Base-by-base conservation (phyloP, 2,113 vertebrate species). In the Aldabrachelys gigantea region DNA sequence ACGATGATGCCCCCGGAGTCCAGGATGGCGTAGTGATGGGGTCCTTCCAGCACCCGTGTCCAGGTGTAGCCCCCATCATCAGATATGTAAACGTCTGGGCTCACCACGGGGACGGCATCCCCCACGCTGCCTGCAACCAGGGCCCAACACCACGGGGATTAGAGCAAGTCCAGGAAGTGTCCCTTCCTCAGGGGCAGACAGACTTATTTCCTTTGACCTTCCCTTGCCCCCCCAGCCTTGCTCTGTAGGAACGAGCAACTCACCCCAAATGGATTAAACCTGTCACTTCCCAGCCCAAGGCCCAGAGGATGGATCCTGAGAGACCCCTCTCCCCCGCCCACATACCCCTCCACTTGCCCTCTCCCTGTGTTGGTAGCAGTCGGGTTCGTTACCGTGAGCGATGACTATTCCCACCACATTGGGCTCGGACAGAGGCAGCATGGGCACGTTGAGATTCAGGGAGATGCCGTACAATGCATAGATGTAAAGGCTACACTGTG, bases 41-140 rank as follows among this genome's bases (percentile, higher is more conserved):
- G 99, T 22, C 99, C 99, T 86, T 94, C 96, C 88, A 99, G 98
- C 91, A 99, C 99, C 95, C 97, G 96, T 9, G 97, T 72, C 99
- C 99, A 99, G 3, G 99, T 98, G 97, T 99, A 99, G 52, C 99
- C 99, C 0, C 99, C 99, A 3, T 99, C 99, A 54, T 99, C 99
- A 11, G 99, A 99, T 94, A 99, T 98, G 47, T 99, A 99, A 75
- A 99, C 99, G 3, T 99, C 99, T 2, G 99, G 99, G 44, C 96
- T 97, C 97, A 99, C 97, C 89, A 98, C 96, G 0, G 99, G 99
- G 96, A 99, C 98, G 25, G 98, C 98, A 7, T 99, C 99, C 29
- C 99, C 99, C 22, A 99, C 98, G 3, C 99, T 99, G 85, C 99
- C 99, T 99, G 96, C 59, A 90, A 96, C 19, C 3, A 86, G 85